phyloP scores from a whole-genome alignment of 2,113 vertebrate species.

The Hippocampus abdominalis region DNA sequence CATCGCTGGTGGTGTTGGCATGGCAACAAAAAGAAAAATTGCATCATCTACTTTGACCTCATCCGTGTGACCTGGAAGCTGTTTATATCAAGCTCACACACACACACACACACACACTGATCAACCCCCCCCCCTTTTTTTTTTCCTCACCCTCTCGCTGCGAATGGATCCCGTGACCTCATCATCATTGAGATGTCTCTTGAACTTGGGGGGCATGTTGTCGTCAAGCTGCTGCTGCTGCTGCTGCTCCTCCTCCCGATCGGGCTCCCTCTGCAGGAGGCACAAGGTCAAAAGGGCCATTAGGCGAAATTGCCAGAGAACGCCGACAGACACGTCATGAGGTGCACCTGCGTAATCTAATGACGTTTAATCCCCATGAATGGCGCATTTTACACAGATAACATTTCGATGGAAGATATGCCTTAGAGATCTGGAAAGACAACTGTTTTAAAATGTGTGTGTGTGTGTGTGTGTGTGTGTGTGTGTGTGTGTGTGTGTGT shows the following conservation, averaged over 20 bases:
- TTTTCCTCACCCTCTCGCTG: conserved; percentile 89
- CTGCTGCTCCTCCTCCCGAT: conserved; percentile 73
- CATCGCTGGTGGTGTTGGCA: too few species aligned
- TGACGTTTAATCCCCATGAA: background rate
- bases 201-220: conserved; percentile 96
- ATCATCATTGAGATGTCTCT: conserved; percentile 93
- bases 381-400: too few species aligned
- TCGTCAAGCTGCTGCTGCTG: conserved; percentile 70
- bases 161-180: conserved; percentile 94
- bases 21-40: too few species aligned
- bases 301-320: background rate
- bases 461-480: too few species aligned
- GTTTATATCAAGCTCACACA: too few species aligned
- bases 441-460: too few species aligned
- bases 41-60: too few species aligned
- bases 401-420: too few species aligned
- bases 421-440: too few species aligned
- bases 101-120: background rate
- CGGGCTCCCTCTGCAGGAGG: conserved; percentile 73
- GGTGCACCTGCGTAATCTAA: background rate
- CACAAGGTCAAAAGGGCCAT: background rate
- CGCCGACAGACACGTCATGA: background rate
- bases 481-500: too few species aligned
- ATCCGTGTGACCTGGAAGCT: too few species aligned
- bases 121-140: background rate